phyloP scores from a whole-genome alignment of 1,140 invertebrate species.

The Colletes latitarsis region DNA sequence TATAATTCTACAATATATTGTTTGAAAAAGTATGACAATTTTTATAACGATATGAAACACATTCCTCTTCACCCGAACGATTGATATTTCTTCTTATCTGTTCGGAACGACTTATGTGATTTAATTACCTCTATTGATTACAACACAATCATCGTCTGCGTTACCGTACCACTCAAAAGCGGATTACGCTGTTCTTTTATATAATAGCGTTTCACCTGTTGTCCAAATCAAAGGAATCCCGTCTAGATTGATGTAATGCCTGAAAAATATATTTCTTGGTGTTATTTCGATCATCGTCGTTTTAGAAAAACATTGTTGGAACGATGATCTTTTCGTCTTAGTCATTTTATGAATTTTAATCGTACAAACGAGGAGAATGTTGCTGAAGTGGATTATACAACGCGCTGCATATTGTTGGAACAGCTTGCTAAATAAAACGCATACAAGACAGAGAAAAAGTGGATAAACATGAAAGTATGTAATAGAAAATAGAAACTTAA shows the following conservation, averaged over 20 bases:
- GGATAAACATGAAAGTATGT: neutral
- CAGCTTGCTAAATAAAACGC: too few species aligned
- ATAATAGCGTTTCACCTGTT: slow-evolving; percentile 7
- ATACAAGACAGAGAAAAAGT: too few species aligned
- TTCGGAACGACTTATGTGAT: neutral
- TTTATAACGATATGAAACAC: neutral
- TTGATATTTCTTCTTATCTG: neutral
- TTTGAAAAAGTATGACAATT: too few species aligned
- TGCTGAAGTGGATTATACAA: too few species aligned
- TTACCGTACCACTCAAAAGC: neutral
- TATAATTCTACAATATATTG: too few species aligned
- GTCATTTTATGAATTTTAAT: too few species aligned
- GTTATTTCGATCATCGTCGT: neutral
- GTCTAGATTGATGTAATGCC: neutral
- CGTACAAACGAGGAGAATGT: too few species aligned
- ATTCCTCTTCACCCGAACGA: neutral
- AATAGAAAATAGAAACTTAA: too few species aligned
- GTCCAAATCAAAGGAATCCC: neutral
- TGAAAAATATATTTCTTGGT: neutral
- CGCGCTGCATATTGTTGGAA: too few species aligned
- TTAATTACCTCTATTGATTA: neutral
- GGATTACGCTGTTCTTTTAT: slow-evolving; percentile 22
- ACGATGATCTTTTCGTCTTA: neutral
- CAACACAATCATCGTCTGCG: neutral
- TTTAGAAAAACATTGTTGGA: neutral